Evolutionary conservation across 1,140 invertebrate species (phyloP), one percentile per base, ranked within the genome.

Genomic region (Trichonephila clavata): DNA sequence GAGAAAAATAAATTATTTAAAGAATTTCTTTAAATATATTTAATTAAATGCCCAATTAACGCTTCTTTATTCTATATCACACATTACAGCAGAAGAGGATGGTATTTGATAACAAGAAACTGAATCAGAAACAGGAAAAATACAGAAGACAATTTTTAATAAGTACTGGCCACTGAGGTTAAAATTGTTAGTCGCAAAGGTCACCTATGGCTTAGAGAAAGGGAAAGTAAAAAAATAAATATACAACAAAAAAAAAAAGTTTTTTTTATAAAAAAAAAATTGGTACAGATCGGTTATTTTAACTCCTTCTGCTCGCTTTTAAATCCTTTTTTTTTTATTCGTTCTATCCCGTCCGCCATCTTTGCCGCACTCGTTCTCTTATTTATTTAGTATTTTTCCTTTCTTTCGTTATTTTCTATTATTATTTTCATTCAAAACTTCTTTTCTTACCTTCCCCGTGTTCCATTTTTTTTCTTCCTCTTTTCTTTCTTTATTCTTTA

Each of bases 331-430:
- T 14, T 50, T 50, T 50, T 50, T 50, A 10, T 50, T 77, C 71
- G 14, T 77, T 39, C 71, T 77, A 77, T 77, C 39, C 27, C 27
- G 32, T 16, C 27, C 71, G 71, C 71, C 71, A 77, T 77, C 71
- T 77, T 77, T 77, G 71, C 71, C 24, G 32, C 71, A 77, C 27
- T 77, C 71, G 71, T 77, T 77, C 71, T 32, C 71, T 83, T 83
- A 57, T 83, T 83, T 83, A 50, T 83, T 83, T 83, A 83, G 50
- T 20, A 57, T 59, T 59, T 50, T 83, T 59, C 39, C 50, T 59
- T 50, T 18, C n/a, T 59, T 83, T 83, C 21, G n/a, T 83, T 50
- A 50, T 83, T 83, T 83, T 83, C 43, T 57, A 83, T 57, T 21
- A 83, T 57, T 50, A 50, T 83, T 83, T 59, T 83, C 24, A 8